Conservation (phyloP, 1,140 invertebrate species). For the Mercenaria mercenaria region DNA sequence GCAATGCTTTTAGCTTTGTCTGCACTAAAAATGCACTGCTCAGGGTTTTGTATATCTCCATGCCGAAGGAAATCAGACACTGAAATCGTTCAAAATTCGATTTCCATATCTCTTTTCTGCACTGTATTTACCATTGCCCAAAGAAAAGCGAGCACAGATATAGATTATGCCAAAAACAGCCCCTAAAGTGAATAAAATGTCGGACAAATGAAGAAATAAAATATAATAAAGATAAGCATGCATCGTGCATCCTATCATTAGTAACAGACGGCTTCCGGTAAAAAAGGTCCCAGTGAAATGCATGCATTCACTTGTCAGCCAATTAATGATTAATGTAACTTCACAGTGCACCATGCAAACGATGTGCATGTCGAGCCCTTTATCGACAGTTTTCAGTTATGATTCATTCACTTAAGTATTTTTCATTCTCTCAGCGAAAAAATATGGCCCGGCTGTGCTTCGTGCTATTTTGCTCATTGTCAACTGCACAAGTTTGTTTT, state of each 20-base stretch:
- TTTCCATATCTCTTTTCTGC: too few species aligned
- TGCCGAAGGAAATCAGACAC: too few species aligned
- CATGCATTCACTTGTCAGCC: conserved; percentile 16
- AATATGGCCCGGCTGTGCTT: too few species aligned
- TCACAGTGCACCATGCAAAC: background rate
- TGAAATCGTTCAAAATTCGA: too few species aligned
- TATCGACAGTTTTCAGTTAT: background rate
- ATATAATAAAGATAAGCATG: conserved; percentile 8
- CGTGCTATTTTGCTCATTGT: too few species aligned
- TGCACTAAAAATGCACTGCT: too few species aligned
- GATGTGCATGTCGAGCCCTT: background rate
- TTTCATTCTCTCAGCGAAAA: background rate
- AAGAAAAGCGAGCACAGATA: background rate
- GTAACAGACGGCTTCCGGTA: background rate
- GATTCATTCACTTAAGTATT: background rate
- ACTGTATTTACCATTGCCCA: background rate
- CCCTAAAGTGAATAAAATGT: background rate
- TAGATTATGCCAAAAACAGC: background rate
- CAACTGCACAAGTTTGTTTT: too few species aligned
- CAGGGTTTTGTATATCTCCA: too few species aligned
- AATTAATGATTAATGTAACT: background rate
- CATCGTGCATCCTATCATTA: conserved; percentile 16
- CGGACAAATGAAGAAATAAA: background rate
- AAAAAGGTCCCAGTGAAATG: background rate
- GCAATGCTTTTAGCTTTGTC: too few species aligned